Base-by-base conservation (phyloP, 2,113 vertebrate species). In the Leptodactylus fuscus region DNA sequence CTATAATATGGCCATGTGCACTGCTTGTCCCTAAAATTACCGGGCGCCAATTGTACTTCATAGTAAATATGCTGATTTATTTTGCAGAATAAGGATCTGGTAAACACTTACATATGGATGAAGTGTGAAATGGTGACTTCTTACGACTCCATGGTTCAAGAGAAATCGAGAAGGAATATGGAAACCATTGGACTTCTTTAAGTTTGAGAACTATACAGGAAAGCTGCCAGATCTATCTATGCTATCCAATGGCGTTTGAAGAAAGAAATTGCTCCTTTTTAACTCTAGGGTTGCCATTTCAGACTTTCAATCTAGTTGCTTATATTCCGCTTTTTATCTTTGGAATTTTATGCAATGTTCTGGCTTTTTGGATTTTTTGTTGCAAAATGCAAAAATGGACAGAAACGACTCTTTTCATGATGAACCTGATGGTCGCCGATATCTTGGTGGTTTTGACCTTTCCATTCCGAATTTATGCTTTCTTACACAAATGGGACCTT, bases 351-450 rank as follows among this genome's bases (percentile, higher is more conserved):
- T 82, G 81, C 60, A 90, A 89, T 74, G 13, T 51, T 0, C 49
- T 85, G 2, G 79, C 89, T 2, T 15, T 91, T 46, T 82, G 86
- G 73, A 74, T 78, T 22, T 87, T 91, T 53, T 88, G 49, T 69
- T 88, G 69, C 12, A 81, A n/a, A 24, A 7, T 82, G 29, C 87
- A 49, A 69, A 74, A 65, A 12, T 88, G 88, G 86, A 89, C 71
- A 5, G 85, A 87, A 70, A 89, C 89, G 16, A 71, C 81, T 62
- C 51, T 90, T 51, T 91, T 89, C 74, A 87, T 89, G 44, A 29
- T 62, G 1, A 91, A 90, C 71, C 83, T 91, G 71, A 75, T 88
- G 11, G 24, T 90, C 20, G 83, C 89, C 0, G 89, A 90, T 87
- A 85, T 86, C 4, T 3, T 82, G 5, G 34, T 87, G 7, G 32